Evolutionary conservation across 2,797 vertebrate genomes (phyloP).

Genomic region (Acanthiza pusilla): DNA sequence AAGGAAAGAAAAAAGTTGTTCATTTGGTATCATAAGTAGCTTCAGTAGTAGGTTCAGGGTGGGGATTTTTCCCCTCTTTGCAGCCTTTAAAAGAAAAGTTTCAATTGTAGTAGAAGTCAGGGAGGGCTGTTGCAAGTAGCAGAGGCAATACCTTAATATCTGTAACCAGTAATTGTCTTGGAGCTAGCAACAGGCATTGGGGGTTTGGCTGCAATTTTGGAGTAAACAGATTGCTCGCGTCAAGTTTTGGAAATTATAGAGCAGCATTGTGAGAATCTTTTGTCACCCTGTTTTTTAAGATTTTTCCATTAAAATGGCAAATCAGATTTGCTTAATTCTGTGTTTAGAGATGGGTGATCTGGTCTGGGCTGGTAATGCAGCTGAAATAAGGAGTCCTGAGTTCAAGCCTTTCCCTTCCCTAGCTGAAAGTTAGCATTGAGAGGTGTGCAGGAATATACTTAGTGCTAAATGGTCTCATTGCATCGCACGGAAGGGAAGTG

Average conservation of each 20-base stretch:
- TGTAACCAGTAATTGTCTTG: background rate
- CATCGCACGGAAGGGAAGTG: background rate
- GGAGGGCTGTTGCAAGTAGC: background rate
- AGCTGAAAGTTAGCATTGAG: background rate
- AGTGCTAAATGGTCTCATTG: background rate
- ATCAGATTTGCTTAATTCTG: background rate
- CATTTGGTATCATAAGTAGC: background rate
- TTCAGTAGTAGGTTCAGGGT: background rate
- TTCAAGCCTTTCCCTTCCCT: background rate
- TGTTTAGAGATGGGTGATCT: background rate
- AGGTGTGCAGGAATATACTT: background rate
- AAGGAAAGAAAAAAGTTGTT: background rate
- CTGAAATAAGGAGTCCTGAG: background rate
- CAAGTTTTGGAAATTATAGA: background rate
- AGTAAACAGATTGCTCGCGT: background rate
- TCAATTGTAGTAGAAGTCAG: background rate
- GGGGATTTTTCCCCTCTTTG: accelerated
- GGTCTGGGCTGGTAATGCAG: background rate
- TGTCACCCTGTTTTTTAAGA: background rate
- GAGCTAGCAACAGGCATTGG: background rate
- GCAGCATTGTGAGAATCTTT: background rate
- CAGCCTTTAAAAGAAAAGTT: background rate
- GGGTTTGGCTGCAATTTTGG: background rate
- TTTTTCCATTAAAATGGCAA: background rate
- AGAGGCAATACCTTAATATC: background rate